Percentiles rank a stretch among this genome's conserved stretches.
These are phyloP conservation scores for Synergus gifuensis DNA, from an alignment of 2,888 invertebrate species.

Conservation along the genomic window DNA sequence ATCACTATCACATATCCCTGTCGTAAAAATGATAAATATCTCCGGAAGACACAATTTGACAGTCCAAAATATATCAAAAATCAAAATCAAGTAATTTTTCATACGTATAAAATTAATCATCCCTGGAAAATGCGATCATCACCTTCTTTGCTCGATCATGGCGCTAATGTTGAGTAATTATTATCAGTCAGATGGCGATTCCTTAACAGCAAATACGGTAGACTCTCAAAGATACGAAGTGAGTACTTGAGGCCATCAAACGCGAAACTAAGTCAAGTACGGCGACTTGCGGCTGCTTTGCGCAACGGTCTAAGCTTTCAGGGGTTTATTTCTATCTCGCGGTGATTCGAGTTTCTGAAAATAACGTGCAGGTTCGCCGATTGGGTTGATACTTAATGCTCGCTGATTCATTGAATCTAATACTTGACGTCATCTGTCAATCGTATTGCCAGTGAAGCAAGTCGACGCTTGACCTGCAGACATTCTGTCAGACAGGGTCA, in stretches of 20 bases:
- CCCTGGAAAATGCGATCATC: slow-evolving; percentile 5
- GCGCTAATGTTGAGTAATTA: not conserved
- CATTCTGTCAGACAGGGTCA: slow-evolving; percentile 22
- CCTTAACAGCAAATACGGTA: slow-evolving; percentile 15
- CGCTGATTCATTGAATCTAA: slow-evolving; percentile 61
- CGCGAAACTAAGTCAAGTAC: slow-evolving; percentile 72
- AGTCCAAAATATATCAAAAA: not conserved
- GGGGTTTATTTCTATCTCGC: slow-evolving; percentile 69
- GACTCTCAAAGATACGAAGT: slow-evolving; percentile 18
- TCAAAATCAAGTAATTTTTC: not conserved
- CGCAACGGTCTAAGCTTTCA: slow-evolving; percentile 59
- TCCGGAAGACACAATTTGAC: not conserved
- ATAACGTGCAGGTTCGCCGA: slow-evolving; percentile 61
- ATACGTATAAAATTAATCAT: not conserved
- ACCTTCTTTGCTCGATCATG: slow-evolving; percentile 60
- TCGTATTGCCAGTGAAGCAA: slow-evolving; percentile 19
- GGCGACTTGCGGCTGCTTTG: slow-evolving; percentile 60
- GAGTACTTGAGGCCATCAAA: slow-evolving; percentile 38
- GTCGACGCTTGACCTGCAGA: slow-evolving; percentile 26
- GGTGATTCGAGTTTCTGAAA: slow-evolving; percentile 72
- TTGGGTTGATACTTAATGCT: slow-evolving; percentile 41
- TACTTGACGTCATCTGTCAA: slow-evolving; percentile 46
- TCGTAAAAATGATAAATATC: not conserved
- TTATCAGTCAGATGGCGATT: slow-evolving; percentile 19
- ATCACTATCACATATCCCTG: not conserved